Percentiles rank a stretch among this genome's conserved stretches.
Evolutionary conservation across 2,113 vertebrate genomes (phyloP).

Genomic region (Dunckerocampus dactyliophorus): DNA sequence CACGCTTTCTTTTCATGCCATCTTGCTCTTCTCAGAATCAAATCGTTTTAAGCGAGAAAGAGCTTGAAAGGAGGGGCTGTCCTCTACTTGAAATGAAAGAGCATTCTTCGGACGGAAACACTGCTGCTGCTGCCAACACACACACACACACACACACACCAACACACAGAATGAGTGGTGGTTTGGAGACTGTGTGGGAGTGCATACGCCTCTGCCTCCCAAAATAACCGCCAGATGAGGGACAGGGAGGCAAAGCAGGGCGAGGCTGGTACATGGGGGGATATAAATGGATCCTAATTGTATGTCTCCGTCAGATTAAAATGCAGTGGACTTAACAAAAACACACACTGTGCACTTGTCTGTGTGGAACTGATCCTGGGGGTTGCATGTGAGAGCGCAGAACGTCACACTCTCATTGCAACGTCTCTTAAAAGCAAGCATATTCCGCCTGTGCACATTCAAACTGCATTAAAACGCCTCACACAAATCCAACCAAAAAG

Average conservation of each 20-base stretch:
- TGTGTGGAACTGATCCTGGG: constrained; percentile 6
- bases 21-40: neutral
- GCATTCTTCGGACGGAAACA: constrained; percentile 1
- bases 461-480: constrained; percentile 33
- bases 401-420: neutral
- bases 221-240: constrained; percentile 65
- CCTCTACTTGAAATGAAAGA: neutral
- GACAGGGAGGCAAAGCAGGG: constrained; percentile 57
- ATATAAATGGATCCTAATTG: constrained; percentile 69
- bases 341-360: constrained; percentile 8
- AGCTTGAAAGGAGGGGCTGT: too few species aligned
- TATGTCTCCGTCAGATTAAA: constrained; percentile 51
- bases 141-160: neutral
- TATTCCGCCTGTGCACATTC: neutral
- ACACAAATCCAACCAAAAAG: constrained; percentile 30
- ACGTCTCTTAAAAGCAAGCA: neutral
- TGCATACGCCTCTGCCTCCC: constrained; percentile 49
- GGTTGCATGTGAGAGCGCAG: neutral
- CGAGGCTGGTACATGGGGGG: constrained; percentile 47
- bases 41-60: neutral
- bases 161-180: constrained; percentile 49
- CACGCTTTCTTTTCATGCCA: neutral
- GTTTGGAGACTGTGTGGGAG: constrained; percentile 61
- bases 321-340: constrained; percentile 20
- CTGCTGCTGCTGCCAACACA: constrained; percentile 9